These are phyloP conservation scores for Tanytarsus gracilentus DNA, from an alignment of 2,888 invertebrate species.

Conservation along the genomic window DNA sequence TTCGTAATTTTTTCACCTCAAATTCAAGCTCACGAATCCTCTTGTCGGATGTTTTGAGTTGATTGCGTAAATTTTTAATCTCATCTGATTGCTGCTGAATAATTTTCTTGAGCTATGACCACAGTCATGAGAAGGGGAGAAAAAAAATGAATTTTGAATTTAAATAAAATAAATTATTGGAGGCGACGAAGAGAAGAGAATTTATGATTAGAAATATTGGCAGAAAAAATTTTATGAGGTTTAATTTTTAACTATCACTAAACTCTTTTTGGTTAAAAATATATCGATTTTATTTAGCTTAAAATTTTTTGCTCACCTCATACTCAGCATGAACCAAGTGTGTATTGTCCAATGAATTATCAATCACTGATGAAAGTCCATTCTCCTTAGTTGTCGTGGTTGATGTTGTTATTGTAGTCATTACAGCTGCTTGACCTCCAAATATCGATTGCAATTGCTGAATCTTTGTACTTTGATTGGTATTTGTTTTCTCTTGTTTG, in stretches of 20 bases:
- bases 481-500: constrained; percentile 64
- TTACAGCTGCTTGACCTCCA: constrained; percentile 47
- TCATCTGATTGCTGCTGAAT: constrained; percentile 73
- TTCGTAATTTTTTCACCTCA: constrained; percentile 52
- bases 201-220: neutral
- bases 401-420: constrained; percentile 35
- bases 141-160: constrained; percentile 28
- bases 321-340: constrained; percentile 32
- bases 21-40: constrained; percentile 74
- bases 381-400: constrained; percentile 30
- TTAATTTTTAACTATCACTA: neutral
- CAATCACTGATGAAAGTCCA: constrained; percentile 30
- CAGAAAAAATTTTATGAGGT: too few species aligned
- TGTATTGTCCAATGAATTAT: constrained; percentile 32
- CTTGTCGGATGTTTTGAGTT: constrained; percentile 67
- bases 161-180: neutral
- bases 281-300: constrained; percentile 10
- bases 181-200: too few species aligned
- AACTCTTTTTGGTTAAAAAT: constrained; percentile 10
- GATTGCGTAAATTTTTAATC: constrained; percentile 64
- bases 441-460: constrained; percentile 71
- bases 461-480: constrained; percentile 71
- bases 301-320: constrained; percentile 30
- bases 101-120: constrained; percentile 61
- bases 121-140: too few species aligned